phyloP scores from a whole-genome alignment of 2,113 vertebrate species.

The Coracopsis vasa region DNA sequence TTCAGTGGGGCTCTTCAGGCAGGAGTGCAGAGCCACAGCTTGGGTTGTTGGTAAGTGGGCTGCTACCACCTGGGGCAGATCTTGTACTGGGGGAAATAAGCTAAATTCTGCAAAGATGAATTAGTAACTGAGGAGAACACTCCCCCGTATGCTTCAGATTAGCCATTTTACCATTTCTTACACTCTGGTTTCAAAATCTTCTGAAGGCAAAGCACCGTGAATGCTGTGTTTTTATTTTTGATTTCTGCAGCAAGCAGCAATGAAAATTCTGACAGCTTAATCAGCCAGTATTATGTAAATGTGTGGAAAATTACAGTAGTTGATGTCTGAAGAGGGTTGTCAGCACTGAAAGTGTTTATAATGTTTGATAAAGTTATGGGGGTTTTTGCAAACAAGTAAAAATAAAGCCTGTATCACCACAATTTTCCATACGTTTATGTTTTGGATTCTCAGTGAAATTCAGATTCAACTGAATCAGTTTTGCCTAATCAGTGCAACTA shows the following conservation, averaged over 20 bases:
- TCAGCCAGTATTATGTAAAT: conserved; percentile 57
- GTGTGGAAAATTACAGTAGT: conserved; percentile 44
- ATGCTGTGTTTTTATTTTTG: conserved; percentile 19
- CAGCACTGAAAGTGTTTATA: conserved; percentile 45
- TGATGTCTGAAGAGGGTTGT: conserved; percentile 42
- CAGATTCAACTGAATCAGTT: neutral
- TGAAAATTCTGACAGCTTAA: conserved; percentile 39
- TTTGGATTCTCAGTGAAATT: neutral
- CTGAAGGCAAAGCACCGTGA: neutral
- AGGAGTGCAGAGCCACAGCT: neutral
- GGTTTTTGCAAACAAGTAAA: conserved; percentile 37
- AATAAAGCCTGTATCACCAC: conserved; percentile 13
- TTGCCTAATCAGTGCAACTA: neutral
- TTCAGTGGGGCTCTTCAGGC: neutral
- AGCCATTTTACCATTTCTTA: neutral
- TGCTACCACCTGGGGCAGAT: neutral
- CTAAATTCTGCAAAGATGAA: neutral
- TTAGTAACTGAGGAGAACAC: neutral
- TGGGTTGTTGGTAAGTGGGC: neutral
- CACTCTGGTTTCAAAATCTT: neutral
- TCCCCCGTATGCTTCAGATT: neutral
- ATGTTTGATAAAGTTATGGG: conserved; percentile 26
- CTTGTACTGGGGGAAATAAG: neutral
- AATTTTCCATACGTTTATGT: neutral
- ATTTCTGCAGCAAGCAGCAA: conserved; percentile 21